These are phyloP conservation scores for Varroa destructor DNA, from an alignment of 1,140 invertebrate species.

Conservation along the genomic window DNA sequence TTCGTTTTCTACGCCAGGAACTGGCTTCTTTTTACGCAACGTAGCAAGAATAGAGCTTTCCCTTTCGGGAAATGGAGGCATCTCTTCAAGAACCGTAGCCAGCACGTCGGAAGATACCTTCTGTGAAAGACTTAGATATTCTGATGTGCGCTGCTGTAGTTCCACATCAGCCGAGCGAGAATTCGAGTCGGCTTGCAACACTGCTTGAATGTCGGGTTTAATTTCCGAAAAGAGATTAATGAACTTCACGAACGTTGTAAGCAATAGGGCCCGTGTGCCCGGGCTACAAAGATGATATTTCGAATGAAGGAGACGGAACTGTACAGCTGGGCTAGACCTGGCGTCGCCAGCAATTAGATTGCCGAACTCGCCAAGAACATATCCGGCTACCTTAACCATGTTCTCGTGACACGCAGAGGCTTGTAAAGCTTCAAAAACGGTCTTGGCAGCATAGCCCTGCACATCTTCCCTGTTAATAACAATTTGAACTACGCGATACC, in stretches of 20 bases:
- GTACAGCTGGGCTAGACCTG: conserved; percentile 78
- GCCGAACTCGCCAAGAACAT: conserved; percentile 98
- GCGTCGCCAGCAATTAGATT: conserved; percentile 98
- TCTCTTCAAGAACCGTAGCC: conserved; percentile 96
- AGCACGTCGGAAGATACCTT: conserved; percentile 92
- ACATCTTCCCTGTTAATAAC: conserved; percentile 99
- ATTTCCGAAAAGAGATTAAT: conserved; percentile 99
- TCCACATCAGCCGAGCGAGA: conserved; percentile 93
- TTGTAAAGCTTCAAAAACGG: conserved; percentile 96
- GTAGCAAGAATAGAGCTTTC: conserved; percentile 90
- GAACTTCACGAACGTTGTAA: conserved; percentile 99
- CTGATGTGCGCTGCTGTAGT: conserved; percentile 90
- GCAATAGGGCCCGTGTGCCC: conserved; percentile 79
- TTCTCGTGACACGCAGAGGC: conserved; percentile 99
- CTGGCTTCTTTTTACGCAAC: conserved; percentile 92
- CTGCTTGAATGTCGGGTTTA: conserved; percentile 85
- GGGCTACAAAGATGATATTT: conserved; percentile 97
- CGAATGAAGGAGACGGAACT: conserved; percentile 92
- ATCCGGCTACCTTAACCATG: conserved; percentile 99
- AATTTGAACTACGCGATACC: conserved; percentile 99
- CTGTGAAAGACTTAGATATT: conserved; percentile 91
- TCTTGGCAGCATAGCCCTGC: conserved; percentile 97
- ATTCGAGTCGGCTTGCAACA: conserved; percentile 85
- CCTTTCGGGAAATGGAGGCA: conserved; percentile 97
- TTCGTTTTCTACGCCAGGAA: conserved; percentile 28